Evolutionary conservation across 2,797 vertebrate species (phyloP).

Genomic region (Falco concolor): DNA sequence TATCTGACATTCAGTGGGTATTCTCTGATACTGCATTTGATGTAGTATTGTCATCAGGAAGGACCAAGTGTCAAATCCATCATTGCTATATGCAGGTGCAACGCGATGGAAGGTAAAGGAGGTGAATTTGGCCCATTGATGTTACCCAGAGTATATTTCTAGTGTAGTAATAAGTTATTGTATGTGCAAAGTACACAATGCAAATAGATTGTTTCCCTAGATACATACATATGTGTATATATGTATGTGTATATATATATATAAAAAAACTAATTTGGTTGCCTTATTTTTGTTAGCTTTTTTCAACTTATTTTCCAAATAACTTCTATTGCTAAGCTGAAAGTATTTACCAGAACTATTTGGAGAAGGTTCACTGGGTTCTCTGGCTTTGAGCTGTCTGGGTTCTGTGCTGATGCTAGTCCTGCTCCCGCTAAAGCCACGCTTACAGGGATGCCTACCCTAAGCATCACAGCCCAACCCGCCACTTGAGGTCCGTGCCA

Average conservation of each 20-base stretch:
- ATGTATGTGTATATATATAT: neutral
- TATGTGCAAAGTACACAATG: constrained; percentile 11
- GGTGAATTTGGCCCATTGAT: constrained; percentile 17
- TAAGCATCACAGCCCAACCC: neutral
- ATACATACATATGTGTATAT: neutral
- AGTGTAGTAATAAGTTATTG: constrained; percentile 34
- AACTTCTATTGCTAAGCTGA: neutral
- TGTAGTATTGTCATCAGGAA: neutral
- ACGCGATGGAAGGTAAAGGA: neutral
- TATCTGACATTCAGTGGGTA: constrained; percentile 5
- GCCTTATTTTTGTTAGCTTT: constrained; percentile 43
- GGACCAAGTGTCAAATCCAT: constrained; percentile 2
- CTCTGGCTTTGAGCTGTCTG: neutral
- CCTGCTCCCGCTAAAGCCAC: neutral
- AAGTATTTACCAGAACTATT: neutral
- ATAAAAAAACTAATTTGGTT: neutral
- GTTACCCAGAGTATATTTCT: constrained; percentile 57
- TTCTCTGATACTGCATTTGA: constrained; percentile 13
- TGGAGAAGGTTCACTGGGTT: neutral
- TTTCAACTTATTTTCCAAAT: neutral
- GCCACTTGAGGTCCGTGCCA: neutral
- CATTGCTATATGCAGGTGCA: constrained; percentile 50
- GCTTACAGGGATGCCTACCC: neutral
- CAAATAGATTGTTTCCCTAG: constrained; percentile 5
- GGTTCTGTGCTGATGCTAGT: neutral